Conservation (phyloP, 2,888 invertebrate genomes). For the Dugesia japonica region DNA sequence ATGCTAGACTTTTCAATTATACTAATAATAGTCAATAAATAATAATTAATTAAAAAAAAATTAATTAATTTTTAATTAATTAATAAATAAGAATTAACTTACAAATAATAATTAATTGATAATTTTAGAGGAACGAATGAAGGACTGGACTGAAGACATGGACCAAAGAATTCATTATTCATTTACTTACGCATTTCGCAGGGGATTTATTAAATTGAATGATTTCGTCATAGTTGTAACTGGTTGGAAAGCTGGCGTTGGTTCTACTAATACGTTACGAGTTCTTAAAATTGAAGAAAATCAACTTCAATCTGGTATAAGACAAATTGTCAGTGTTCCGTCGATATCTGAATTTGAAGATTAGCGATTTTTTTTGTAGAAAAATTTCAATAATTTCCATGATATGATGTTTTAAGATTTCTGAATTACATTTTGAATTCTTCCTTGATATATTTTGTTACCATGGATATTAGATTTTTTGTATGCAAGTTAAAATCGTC, state of each 20-base stretch:
- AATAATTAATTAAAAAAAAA: too few relatives aligned
- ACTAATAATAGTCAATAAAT: too few relatives aligned
- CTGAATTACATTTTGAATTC: too few relatives aligned
- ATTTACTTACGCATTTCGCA: constrained; percentile 60
- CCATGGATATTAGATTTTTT: too few relatives aligned
- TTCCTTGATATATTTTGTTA: too few relatives aligned
- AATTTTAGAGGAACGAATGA: constrained; percentile 36
- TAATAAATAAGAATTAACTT: too few relatives aligned
- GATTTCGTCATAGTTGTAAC: constrained; percentile 80
- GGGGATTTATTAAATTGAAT: constrained; percentile 67
- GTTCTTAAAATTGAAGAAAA: constrained; percentile 52
- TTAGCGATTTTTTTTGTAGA: constrained; percentile 28
- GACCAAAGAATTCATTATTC: constrained; percentile 43
- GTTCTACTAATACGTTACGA: constrained; percentile 85
- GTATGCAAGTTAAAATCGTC: too few relatives aligned
- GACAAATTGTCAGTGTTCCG: not conserved
- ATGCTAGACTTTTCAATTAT: too few relatives aligned
- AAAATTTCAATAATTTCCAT: too few relatives aligned
- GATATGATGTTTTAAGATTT: too few relatives aligned
- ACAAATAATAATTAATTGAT: not conserved
- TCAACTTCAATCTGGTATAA: not conserved
- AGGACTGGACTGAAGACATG: constrained; percentile 46
- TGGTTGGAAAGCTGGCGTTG: constrained; percentile 85
- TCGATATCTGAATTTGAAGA: not conserved
- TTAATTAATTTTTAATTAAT: too few relatives aligned